Conservation (phyloP, 2,113 vertebrate genomes). For the Pao palembangensis region DNA sequence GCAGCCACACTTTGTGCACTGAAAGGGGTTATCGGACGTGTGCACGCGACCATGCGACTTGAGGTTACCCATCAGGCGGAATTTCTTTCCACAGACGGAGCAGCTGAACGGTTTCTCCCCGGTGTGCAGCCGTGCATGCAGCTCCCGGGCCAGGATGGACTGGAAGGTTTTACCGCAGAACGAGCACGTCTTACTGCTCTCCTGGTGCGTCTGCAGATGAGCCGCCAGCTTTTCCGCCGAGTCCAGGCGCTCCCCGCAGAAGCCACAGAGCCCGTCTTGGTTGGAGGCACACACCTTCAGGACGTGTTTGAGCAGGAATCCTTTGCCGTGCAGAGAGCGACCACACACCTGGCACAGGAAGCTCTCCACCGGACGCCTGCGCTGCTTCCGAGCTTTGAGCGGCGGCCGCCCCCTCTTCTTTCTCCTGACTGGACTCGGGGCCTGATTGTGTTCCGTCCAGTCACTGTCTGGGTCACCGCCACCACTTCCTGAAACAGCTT, state of each 20-base stretch:
- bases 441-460: not conserved
- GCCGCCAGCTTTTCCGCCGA: not conserved
- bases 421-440: not conserved
- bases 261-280: slow-evolving; percentile 32
- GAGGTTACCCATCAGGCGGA: slow-evolving; percentile 56
- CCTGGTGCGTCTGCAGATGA: slow-evolving; percentile 46
- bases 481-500: slow-evolving; percentile 1
- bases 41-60: slow-evolving; percentile 38
- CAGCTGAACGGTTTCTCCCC: too few species aligned
- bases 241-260: slow-evolving; percentile 29
- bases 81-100: slow-evolving; percentile 46
- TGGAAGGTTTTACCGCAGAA: slow-evolving; percentile 49
- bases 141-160: slow-evolving; percentile 51
- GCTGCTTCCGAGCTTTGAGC: not conserved
- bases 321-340: slow-evolving; percentile 40
- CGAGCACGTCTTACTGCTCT: slow-evolving; percentile 42
- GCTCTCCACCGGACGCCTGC: slow-evolving; percentile 6
- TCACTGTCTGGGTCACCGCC: slow-evolving; percentile 5
- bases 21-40: slow-evolving; percentile 36
- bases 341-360: slow-evolving; percentile 36
- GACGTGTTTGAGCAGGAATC: slow-evolving; percentile 54
- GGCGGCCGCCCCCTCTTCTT: slow-evolving; percentile 5
- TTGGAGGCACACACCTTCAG: slow-evolving; percentile 31
- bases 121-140: slow-evolving; percentile 55
- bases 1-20: slow-evolving; percentile 41